phyloP scores from a whole-genome alignment of 2,797 vertebrate species.

The Brachyalestes nurse region DNA sequence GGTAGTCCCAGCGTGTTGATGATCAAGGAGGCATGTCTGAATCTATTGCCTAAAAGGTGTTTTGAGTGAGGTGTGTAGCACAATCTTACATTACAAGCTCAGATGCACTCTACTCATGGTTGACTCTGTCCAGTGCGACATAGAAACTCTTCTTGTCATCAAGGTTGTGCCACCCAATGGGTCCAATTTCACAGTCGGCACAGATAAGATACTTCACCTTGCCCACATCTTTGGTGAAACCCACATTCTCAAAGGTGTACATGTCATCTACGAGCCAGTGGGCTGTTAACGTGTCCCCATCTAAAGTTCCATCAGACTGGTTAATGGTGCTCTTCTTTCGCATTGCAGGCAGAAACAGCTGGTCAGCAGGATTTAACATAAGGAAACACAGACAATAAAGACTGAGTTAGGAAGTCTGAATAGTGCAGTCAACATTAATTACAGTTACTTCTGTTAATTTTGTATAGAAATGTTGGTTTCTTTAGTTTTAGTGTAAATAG shows the following conservation, averaged over 20 bases:
- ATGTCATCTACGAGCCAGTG: conserved; percentile 97
- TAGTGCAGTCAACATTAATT: too few species aligned
- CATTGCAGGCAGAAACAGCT: conserved; percentile 94
- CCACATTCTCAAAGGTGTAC: conserved; percentile 96
- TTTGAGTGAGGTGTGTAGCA: background rate
- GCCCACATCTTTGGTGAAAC: conserved; percentile 95
- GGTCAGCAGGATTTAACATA: conserved; percentile 33
- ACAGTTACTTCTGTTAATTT: too few species aligned
- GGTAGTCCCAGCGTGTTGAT: background rate
- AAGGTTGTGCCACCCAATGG: conserved; percentile 96
- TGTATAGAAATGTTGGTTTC: too few species aligned
- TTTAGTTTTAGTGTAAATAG: too few species aligned
- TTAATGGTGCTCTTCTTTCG: conserved; percentile 84
- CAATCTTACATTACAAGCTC: background rate
- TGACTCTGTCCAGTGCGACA: conserved; percentile 91
- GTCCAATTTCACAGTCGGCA: conserved; percentile 97
- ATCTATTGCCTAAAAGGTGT: background rate
- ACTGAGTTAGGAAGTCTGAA: background rate
- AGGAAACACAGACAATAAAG: background rate
- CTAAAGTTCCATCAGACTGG: conserved; percentile 70
- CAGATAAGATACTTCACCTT: conserved; percentile 96
- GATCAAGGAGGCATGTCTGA: background rate
- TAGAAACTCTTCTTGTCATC: conserved; percentile 95
- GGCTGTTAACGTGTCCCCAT: conserved; percentile 86
- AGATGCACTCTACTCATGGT: conserved; percentile 80